Evolutionary conservation across 2,888 invertebrate genomes (phyloP).

Genomic region (Phalangium opilio): DNA sequence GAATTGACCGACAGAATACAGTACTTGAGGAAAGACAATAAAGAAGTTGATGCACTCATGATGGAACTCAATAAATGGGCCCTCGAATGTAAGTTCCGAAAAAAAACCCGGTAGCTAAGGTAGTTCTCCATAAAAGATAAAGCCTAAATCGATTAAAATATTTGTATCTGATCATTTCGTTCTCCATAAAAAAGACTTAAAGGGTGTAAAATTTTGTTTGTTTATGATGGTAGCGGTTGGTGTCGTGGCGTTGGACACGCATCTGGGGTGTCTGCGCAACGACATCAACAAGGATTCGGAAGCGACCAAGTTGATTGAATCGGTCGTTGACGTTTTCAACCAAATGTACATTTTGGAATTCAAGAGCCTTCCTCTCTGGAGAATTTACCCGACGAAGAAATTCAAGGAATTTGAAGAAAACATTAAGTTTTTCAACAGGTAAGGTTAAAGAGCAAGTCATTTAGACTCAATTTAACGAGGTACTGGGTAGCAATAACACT

Average conservation of each 20-base stretch:
- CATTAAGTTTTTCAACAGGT: too few species aligned
- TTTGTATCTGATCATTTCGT: too few species aligned
- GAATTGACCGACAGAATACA: constrained; percentile 42
- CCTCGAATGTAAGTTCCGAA: constrained; percentile 51
- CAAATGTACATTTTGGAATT: constrained; percentile 28
- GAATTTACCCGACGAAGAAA: constrained; percentile 28
- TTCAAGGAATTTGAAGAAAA: constrained; percentile 29
- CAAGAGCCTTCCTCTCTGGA: constrained; percentile 26
- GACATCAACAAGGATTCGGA: constrained; percentile 53
- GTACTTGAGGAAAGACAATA: constrained; percentile 17
- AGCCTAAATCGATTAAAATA: too few species aligned
- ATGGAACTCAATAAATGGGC: constrained; percentile 87
- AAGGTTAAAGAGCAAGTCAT: too few species aligned
- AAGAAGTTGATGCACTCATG: constrained; percentile 65
- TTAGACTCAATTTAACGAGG: too few species aligned
- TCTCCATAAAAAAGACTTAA: too few species aligned
- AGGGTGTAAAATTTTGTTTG: too few species aligned
- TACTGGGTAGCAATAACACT: too few species aligned
- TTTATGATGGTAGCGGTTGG: constrained; percentile 56
- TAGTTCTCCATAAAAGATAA: too few species aligned
- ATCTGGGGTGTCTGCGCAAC: constrained; percentile 62
- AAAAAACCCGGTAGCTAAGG: too few species aligned
- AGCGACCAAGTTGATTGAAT: constrained; percentile 70
- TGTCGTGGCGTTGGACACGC: constrained; percentile 65
- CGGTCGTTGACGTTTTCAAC: constrained; percentile 24